Evolutionary conservation across 2,113 vertebrate species (phyloP), one percentile per base, ranked within the genome.

Genomic region (Suncus etruscus): DNA sequence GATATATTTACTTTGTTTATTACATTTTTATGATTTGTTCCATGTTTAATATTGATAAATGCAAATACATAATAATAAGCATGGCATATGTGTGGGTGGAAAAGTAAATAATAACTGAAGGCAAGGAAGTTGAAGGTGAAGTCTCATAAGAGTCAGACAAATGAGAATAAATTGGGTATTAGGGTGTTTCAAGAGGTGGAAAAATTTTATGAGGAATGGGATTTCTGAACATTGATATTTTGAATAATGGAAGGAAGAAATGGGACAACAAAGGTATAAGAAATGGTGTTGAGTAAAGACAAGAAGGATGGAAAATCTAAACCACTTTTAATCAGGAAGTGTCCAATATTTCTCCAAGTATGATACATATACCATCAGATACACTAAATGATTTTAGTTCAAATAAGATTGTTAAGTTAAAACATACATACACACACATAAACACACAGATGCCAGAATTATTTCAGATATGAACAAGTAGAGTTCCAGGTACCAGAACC

Each of bases 401-500:
- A 74, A 24, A 76, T 3, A 31, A 85, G 32, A 70, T 31, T 82
- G 83, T 89, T 32, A 81, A 63, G 20, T 31, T 39, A 6, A 72
- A 92, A 94, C 20, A 8, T 39, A 39, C 39, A 54, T 54, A 54
- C 31, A 51, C 31, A 51, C n/a, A 65, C 45, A 16, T 54, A 31
- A 39, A 29, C 39, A 39, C 39, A 39, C 29, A 72, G 45, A 79
- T 11, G 39, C 16, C 39, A 76, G 73, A 76, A 3, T 58, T 73
- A 54, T 27, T 24, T 79, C 14, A 61, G 31, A 50, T 22, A 79
- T 22, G 20, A 11, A 77, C 6, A 12, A n/a, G 12, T 58, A 81
- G 32, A 83, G 11, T 25, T 3, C 27, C 1, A 1, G 3, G 47
- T 6, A 14, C 8, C 11, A 47, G 0, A 4, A 0, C 2, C 39